phyloP scores from a whole-genome alignment of 37 sponge, comb jelly and placozoan genomes.

The Aplysina aerophoba region DNA sequence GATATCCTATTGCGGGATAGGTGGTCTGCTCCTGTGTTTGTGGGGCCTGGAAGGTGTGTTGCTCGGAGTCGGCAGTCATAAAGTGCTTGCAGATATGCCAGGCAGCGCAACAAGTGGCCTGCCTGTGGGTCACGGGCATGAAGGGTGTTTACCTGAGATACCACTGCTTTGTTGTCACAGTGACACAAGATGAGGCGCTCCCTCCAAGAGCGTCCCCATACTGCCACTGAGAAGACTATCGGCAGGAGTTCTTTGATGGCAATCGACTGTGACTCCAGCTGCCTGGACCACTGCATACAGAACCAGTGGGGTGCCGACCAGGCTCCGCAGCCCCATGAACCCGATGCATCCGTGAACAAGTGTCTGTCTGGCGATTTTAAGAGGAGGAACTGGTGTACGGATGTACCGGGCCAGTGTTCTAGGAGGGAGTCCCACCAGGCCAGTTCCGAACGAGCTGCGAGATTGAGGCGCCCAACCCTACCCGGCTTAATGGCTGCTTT shows the following conservation, averaged over 20 bases:
- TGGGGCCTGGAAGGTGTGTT: not conserved
- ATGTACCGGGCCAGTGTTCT: not conserved
- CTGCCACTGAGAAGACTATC: not conserved
- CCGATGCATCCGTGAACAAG: constrained; percentile 17
- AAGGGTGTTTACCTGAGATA: not conserved
- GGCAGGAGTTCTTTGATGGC: not conserved
- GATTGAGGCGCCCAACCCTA: not conserved
- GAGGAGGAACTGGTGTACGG: constrained; percentile 4
- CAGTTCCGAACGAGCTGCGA: not conserved
- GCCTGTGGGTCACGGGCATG: constrained; percentile 16
- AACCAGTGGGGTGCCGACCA: not conserved
- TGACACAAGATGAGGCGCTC: not conserved
- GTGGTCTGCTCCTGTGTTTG: constrained; percentile 18
- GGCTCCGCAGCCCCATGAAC: constrained; percentile 41
- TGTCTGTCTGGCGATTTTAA: not conserved
- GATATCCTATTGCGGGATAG: constrained; percentile 28
- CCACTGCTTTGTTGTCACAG: constrained; percentile 32
- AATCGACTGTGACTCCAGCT: not conserved
- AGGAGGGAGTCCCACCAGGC: not conserved
- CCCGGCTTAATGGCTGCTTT: not conserved
- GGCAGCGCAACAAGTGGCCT: not conserved
- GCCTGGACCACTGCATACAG: constrained; percentile 8
- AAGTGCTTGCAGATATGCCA: not conserved
- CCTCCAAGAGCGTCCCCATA: not conserved
- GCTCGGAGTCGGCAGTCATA: constrained; percentile 15